A percentile compares a stretch with the other conserved stretches of the same genome.
phyloP scores from a whole-genome alignment of 2,113 vertebrate species.

The Mesoclemmys tuberculata region DNA sequence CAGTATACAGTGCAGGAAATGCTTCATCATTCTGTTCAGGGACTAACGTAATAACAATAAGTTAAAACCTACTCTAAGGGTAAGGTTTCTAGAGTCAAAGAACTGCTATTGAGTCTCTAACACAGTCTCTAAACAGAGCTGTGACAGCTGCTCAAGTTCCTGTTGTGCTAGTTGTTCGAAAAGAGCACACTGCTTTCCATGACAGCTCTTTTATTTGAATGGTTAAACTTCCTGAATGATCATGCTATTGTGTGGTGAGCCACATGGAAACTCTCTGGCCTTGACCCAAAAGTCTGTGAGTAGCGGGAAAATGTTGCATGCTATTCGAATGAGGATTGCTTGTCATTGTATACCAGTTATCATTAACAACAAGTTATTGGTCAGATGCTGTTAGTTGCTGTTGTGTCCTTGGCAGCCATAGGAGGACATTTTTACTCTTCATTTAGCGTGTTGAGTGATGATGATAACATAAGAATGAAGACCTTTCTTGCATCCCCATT shows the following conservation, averaged over 20 bases:
- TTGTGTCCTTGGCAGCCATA: background rate
- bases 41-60: conserved; percentile 41
- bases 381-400: background rate
- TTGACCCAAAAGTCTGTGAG: background rate
- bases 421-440: background rate
- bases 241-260: rapidly evolving
- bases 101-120: background rate
- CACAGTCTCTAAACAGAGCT: background rate
- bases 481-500: background rate
- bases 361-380: background rate
- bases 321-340: background rate
- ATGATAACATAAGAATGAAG: background rate
- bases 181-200: background rate
- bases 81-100: conserved; percentile 31
- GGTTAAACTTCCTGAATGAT: background rate
- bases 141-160: background rate
- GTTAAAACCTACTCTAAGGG: conserved; percentile 32
- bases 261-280: background rate
- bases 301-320: background rate
- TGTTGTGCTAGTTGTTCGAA: background rate
- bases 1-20: conserved; percentile 10
- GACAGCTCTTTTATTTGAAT: conserved; percentile 7
- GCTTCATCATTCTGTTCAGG: conserved; percentile 42
- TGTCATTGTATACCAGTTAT: background rate
- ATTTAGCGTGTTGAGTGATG: background rate